A percentile compares a stretch with the other conserved stretches of the same genome.
These are phyloP conservation scores for Pocota personata DNA, from an alignment of 2,888 invertebrate genomes.

Conservation along the genomic window DNA sequence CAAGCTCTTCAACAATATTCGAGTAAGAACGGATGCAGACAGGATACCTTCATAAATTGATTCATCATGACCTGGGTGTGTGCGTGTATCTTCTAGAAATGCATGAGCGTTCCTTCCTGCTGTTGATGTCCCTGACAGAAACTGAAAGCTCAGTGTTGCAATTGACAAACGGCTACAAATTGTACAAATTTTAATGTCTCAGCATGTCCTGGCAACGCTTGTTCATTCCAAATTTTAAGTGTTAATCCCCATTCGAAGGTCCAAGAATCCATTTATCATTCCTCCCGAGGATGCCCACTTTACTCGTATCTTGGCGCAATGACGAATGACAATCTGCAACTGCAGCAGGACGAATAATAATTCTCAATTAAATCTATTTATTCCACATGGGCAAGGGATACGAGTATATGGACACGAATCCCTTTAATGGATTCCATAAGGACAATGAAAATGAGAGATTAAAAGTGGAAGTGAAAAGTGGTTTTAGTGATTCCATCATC, in stretches of 20 bases:
- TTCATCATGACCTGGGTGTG: conserved; percentile 59
- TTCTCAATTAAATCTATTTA: conserved; percentile 65
- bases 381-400: conserved; percentile 27
- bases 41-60: conserved; percentile 71
- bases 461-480: conserved; percentile 46
- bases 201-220: conserved; percentile 68
- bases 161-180: conserved; percentile 79
- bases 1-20: conserved; percentile 52
- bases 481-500: conserved; percentile 55
- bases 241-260: conserved; percentile 68
- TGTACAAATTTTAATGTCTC: conserved; percentile 78
- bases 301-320: conserved; percentile 13
- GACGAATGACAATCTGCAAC: conserved; percentile 37
- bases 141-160: conserved; percentile 74
- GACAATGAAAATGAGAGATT: conserved; percentile 24
- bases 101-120: conserved; percentile 21
- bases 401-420: background rate
- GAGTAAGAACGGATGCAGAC: conserved; percentile 48
- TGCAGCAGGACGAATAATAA: conserved; percentile 62
- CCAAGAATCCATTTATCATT: conserved; percentile 69
- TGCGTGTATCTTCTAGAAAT: conserved; percentile 1
- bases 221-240: conserved; percentile 66
- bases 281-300: conserved; percentile 32
- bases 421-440: conserved; percentile 53
- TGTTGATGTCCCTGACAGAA: conserved; percentile 65